Percentiles rank a stretch among this genome's conserved stretches.
phyloP scores from a whole-genome alignment of 2,797 vertebrate species.

The Spheniscus humboldti region DNA sequence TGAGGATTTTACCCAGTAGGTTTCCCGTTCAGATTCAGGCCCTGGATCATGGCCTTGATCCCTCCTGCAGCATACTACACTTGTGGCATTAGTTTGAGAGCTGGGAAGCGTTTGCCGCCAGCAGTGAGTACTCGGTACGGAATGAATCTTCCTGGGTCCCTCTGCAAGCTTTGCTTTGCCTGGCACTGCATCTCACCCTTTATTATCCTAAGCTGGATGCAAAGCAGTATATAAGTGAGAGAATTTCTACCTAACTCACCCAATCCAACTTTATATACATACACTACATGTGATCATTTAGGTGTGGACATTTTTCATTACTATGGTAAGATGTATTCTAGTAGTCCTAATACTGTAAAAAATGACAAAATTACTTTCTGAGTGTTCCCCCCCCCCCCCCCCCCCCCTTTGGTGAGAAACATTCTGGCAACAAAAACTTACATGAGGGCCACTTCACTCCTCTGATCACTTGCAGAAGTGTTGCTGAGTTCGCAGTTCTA shows the following conservation, averaged over 20 bases:
- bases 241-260: background rate
- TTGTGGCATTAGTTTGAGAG: background rate
- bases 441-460: background rate
- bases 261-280: background rate
- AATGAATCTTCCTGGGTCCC: background rate
- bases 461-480: background rate
- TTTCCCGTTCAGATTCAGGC: background rate
- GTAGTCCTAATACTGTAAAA: background rate
- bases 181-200: background rate
- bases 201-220: background rate
- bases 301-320: background rate
- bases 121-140: background rate
- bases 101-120: fast-evolving
- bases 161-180: background rate
- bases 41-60: background rate
- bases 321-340: background rate
- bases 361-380: background rate
- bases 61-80: background rate
- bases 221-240: background rate
- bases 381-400: background rate
- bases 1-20: background rate
- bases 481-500: background rate
- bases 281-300: background rate
- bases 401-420: background rate
- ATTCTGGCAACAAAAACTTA: background rate